Base-by-base conservation (phyloP, 2,113 vertebrate species). In the Sceloporus tristichus region DNA sequence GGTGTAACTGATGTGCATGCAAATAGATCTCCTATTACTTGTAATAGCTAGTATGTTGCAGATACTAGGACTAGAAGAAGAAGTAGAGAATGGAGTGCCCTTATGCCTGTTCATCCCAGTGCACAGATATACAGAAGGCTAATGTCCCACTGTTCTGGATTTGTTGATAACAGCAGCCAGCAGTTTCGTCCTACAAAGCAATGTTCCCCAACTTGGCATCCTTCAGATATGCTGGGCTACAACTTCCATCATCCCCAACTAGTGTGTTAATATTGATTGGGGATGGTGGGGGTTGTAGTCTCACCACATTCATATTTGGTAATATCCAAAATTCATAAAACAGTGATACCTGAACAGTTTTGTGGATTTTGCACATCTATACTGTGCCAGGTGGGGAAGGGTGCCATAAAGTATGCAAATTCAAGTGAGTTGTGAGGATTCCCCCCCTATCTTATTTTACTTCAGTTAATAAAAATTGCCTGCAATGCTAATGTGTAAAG, bases 401-500 rank as follows among this genome's bases (percentile, higher is more conserved):
- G 34, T 62, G 62, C 11, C 10, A 81, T 14, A 65, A 82, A 77
- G 73, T 88, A 68, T 54, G 86, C 91, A 71, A 79, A 66, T 3
- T 66, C 88, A 25, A 81, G 73, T 66, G 14, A 89, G 13, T 56
- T 54, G 23, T 83, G 38, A 71, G 27, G 68, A 16, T 54, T 83
- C 54, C 27, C 6, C 6, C 19, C 8, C 25, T 14, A 70, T 19
- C 18, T n/a, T 27, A 42, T 40, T 48, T 83, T 70, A 59, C n/a
- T 83, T 87, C 82, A 73, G 87, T 23, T 88, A 94, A 85, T 87
- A 91, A 89, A 53, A 85, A 94, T 94, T 78, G 25, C 70, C 86
- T 94, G 90, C 88, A 87, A 8, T 74, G 88, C 79, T 93, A 48
- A 90, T 82, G 62, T 93, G 87, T 56, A 92, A 92, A 74, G 66